Percentiles rank a stretch among this genome's conserved stretches.
phyloP scores from a whole-genome alignment of 2,113 vertebrate genomes.

The Sialia sialis region DNA sequence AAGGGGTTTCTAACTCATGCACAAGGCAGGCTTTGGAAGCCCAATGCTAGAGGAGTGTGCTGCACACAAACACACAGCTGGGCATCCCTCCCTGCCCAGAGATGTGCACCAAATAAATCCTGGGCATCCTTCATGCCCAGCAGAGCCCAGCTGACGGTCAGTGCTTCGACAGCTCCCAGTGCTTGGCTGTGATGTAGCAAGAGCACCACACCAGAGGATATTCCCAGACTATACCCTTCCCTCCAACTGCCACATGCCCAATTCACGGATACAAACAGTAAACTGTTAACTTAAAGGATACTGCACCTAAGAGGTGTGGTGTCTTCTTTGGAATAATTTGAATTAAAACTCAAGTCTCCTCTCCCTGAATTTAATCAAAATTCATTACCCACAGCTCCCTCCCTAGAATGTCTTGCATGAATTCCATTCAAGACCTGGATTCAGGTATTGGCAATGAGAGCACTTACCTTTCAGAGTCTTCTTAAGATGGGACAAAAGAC shows the following conservation, averaged over 20 bases:
- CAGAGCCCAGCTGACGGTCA: background rate
- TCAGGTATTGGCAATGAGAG: background rate
- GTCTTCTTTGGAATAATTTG: background rate
- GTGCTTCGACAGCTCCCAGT: background rate
- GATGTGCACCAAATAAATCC: background rate
- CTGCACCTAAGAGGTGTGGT: background rate
- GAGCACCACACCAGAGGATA: background rate
- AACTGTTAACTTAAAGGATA: background rate
- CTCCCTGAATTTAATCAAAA: background rate
- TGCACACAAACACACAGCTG: background rate
- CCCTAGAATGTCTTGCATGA: background rate
- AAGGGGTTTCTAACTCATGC: background rate
- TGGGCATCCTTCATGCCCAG: background rate
- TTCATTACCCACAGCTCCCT: background rate
- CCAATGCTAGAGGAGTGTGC: background rate
- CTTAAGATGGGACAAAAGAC: constrained; percentile 94
- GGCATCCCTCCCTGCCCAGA: background rate
- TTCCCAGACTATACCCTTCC: background rate
- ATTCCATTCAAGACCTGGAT: background rate
- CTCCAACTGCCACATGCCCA: background rate
- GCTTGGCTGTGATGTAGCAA: background rate
- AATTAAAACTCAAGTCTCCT: background rate
- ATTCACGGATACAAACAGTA: background rate
- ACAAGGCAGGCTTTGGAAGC: background rate
- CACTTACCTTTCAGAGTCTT: constrained; percentile 90